Conservation (phyloP, 2,888 invertebrate species). For the Meiosimyza decipiens region DNA sequence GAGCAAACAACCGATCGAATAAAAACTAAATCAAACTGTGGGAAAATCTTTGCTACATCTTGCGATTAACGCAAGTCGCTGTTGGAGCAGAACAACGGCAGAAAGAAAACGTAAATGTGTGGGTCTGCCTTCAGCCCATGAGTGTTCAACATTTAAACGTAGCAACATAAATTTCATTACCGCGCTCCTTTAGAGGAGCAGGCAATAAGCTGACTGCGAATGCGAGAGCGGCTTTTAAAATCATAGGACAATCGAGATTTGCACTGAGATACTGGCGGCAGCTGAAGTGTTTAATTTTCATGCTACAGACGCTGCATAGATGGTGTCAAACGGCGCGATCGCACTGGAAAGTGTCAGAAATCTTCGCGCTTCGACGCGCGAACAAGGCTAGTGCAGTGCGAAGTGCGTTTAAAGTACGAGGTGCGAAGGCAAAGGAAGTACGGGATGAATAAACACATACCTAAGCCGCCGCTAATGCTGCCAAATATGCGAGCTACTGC, state of each 20-base stretch:
- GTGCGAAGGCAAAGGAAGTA: background rate
- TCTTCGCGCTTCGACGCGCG: background rate
- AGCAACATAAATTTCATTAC: conserved; percentile 39
- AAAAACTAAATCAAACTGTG: conserved; percentile 48
- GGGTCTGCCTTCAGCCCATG: background rate
- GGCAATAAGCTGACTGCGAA: conserved; percentile 15
- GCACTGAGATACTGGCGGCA: conserved; percentile 19
- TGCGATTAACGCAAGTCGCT: conserved; percentile 18
- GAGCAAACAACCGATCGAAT: conserved; percentile 35
- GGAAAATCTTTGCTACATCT: conserved; percentile 43
- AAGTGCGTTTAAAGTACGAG: background rate
- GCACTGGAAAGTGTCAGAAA: conserved; percentile 13
- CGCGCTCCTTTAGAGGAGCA: conserved; percentile 31
- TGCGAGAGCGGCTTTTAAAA: conserved; percentile 21
- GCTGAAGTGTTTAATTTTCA: conserved; percentile 55
- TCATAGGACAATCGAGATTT: conserved; percentile 6
- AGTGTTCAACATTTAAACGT: background rate
- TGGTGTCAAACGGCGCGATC: background rate
- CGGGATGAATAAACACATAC: background rate
- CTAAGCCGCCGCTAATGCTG: conserved; percentile 1
- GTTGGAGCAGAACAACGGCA: conserved; percentile 4
- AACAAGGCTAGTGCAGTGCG: background rate
- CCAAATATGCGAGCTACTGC: background rate
- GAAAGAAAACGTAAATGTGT: conserved; percentile 13
- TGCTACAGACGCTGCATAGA: background rate